Percentiles rank a stretch among this genome's conserved stretches.
phyloP scores from a whole-genome alignment of 2,797 vertebrate genomes.

The Petrocephalus schoutedeni region DNA sequence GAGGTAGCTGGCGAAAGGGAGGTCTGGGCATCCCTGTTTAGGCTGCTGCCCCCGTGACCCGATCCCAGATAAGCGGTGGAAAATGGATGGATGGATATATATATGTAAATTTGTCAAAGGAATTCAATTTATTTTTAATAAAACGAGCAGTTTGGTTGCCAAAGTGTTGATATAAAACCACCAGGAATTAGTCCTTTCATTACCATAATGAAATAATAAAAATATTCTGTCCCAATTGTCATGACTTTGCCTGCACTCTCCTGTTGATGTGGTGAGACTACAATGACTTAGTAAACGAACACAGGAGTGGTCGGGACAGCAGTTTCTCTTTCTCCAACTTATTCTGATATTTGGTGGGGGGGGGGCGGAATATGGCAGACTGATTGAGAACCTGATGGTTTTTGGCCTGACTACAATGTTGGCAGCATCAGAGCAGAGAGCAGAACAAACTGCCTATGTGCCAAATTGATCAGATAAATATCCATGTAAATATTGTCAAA shows the following conservation, averaged over 20 bases:
- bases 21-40: too few species aligned
- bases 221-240: background rate
- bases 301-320: background rate
- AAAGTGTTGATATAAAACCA: background rate
- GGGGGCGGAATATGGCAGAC: background rate
- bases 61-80: too few species aligned
- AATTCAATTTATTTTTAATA: background rate
- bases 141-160: background rate
- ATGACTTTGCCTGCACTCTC: background rate
- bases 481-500: background rate
- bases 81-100: background rate
- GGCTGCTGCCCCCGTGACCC: too few species aligned
- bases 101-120: slow-evolving; percentile 5
- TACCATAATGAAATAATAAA: background rate
- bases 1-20: too few species aligned
- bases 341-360: background rate
- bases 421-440: background rate
- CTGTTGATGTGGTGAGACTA: background rate
- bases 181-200: background rate
- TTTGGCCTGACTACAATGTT: background rate
- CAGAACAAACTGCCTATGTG: background rate
- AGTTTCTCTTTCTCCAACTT: background rate
- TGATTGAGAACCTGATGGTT: background rate
- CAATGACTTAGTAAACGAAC: background rate
- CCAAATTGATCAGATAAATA: background rate